Base-by-base conservation (phyloP, 2,113 vertebrate species). In the Apteryx mantelli region DNA sequence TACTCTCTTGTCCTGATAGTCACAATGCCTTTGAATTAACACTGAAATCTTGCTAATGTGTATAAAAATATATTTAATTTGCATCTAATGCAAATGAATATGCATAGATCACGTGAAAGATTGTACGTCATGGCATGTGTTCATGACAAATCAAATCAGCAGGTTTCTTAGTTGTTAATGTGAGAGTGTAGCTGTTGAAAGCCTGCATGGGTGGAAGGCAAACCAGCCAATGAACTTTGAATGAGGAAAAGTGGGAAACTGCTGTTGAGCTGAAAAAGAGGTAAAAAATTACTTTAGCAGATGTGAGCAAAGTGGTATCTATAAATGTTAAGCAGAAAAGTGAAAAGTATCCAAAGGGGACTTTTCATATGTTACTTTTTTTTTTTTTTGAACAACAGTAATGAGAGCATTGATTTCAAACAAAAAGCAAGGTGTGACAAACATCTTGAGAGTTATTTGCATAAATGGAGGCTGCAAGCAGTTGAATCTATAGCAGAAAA, bases 91-190 rank as follows among this genome's bases (percentile, higher is more conserved):
- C 82, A 88, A 94, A 93, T 82, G 42, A 82, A 21, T 91, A 55
- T 50, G 48, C 32, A 20, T 19, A 32, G 32, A 60, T 32, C 17
- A 60, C 17, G 16, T 34, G 30, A 60, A 60, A 60, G 56, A 60
- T 60, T 60, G 56, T 60, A 60, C 4, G 17, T 18, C 30, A 19
- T 36, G 25, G 58, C 65, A 53, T 82, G 94, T 66, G 85, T 58
- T 95, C 66, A 50, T 73, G 88, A 82, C 78, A 95, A 96, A 93
- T 71, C 75, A 89, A 69, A 88, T 89, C 75, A 44, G 64, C 82
- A 70, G 66, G 53, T 92, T 91, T 93, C 95, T 95, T 92, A 91
- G 82, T 82, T 93, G 66, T 68, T 91, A 70, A 58, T 48, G 32
- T 19, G 61, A 40, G 71, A 88, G 76, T 94, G 82, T 63, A 91